Percentiles rank a stretch among this genome's conserved stretches.
These are phyloP conservation scores for Neodiprion pinetum DNA, from an alignment of 1,140 invertebrate genomes.

Conservation along the genomic window DNA sequence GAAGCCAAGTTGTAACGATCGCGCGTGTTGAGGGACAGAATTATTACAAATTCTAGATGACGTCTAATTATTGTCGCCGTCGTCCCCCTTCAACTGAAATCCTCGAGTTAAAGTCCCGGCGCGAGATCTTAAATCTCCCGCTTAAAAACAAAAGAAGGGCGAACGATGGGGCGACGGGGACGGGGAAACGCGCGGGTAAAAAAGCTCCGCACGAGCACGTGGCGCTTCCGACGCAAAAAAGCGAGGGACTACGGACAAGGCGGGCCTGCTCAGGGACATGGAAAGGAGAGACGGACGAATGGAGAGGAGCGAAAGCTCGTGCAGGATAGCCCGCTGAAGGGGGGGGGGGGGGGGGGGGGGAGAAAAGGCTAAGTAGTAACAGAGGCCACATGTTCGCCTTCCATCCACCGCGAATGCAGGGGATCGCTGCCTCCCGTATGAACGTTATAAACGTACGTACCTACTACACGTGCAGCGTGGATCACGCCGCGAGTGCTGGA, in stretches of 20 bases:
- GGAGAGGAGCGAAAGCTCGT: background rate
- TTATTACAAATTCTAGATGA: background rate
- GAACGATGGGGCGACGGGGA: background rate
- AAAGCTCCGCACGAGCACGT: background rate
- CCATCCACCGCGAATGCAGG: background rate
- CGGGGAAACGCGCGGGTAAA: background rate
- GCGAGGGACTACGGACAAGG: background rate
- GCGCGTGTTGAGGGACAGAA: background rate
- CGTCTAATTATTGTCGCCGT: background rate
- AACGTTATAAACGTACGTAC: too few species aligned
- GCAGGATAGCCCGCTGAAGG: background rate
- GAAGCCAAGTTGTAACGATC: too few species aligned
- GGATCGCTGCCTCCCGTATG: too few species aligned
- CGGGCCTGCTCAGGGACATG: background rate
- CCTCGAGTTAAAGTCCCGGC: background rate
- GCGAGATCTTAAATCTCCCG: slow-evolving; percentile 1
- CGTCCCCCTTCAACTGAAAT: background rate
- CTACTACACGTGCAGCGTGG: background rate
- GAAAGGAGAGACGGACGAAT: background rate
- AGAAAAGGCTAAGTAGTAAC: background rate
- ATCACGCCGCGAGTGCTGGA: background rate
- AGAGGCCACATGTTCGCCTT: slow-evolving; percentile 1
- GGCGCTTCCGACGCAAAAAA: slow-evolving; percentile 2
- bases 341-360: background rate
- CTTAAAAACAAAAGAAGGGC: background rate